Evolutionary conservation across 2,888 invertebrate species (phyloP).

Genomic region (Xestia rhomboidea): DNA sequence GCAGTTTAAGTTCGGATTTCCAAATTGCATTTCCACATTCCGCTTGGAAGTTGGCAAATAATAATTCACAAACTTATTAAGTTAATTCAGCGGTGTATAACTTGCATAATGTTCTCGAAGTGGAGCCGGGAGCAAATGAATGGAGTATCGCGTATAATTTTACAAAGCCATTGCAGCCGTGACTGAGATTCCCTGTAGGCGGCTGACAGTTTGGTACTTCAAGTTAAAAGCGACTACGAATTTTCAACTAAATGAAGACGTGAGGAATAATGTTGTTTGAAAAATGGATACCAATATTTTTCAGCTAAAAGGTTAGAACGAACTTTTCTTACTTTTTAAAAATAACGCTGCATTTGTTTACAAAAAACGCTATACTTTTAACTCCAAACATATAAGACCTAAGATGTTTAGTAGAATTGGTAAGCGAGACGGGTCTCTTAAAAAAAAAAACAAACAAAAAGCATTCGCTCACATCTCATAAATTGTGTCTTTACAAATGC

Average conservation of each 20-base stretch:
- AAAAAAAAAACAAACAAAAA: neutral
- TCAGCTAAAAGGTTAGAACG: neutral
- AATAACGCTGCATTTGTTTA: neutral
- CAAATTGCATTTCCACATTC: conserved; percentile 46
- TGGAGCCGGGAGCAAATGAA: conserved; percentile 49
- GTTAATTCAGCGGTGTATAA: conserved; percentile 55
- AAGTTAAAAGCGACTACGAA: conserved; percentile 11
- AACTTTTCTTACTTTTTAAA: neutral
- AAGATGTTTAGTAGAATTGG: too few relatives aligned
- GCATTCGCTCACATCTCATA: conserved; percentile 6
- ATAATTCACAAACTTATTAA: conserved; percentile 57
- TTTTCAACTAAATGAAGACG: neutral
- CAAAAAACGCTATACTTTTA: too few relatives aligned
- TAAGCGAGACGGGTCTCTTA: neutral
- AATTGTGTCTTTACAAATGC: conserved; percentile 33
- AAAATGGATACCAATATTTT: neutral
- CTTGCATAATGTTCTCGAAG: conserved; percentile 56
- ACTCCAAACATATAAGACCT: too few relatives aligned
- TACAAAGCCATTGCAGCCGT: conserved; percentile 60
- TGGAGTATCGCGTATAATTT: conserved; percentile 65
- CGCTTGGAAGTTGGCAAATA: conserved; percentile 44
- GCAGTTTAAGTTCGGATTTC: conserved; percentile 23
- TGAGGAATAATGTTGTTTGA: neutral
- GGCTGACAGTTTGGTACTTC: neutral
- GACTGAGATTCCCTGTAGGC: conserved; percentile 60